Evolutionary conservation across 35 echinoderm and acorn worm genomes (phyloP).

Genomic region (Heliocidaris tuberculata): DNA sequence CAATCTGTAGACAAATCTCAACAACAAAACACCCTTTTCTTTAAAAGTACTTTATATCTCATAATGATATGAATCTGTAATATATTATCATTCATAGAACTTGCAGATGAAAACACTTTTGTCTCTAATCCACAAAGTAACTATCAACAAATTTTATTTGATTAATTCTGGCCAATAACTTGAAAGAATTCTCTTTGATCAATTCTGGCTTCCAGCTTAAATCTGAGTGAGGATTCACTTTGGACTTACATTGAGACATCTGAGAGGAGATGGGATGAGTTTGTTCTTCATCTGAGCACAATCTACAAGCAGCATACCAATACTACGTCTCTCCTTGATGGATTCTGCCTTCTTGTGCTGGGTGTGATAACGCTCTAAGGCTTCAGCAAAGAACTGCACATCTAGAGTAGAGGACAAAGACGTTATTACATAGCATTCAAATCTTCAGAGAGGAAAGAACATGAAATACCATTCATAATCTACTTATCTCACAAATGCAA

Average conservation of each 20-base stretch:
- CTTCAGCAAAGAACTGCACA: slow-evolving; percentile 91
- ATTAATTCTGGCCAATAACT: background rate
- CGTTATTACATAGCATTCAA: background rate
- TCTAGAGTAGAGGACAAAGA: slow-evolving; percentile 54
- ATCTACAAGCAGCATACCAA: slow-evolving; percentile 95
- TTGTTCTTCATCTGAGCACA: slow-evolving; percentile 89
- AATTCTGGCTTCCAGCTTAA: background rate
- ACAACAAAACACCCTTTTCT: too few relatives aligned
- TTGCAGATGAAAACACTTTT: too few relatives aligned
- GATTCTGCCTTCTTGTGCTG: slow-evolving; percentile 82
- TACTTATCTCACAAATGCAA: background rate
- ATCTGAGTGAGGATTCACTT: background rate
- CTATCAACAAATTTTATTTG: too few relatives aligned
- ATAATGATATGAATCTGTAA: too few relatives aligned
- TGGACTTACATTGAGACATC: slow-evolving; percentile 83
- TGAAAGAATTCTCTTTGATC: background rate
- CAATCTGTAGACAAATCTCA: too few relatives aligned
- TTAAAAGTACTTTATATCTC: too few relatives aligned
- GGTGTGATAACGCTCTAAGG: slow-evolving; percentile 83
- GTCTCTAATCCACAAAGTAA: too few relatives aligned
- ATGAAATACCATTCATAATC: background rate
- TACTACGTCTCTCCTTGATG: slow-evolving; percentile 71
- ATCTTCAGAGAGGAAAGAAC: background rate
- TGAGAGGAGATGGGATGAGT: slow-evolving; percentile 94
- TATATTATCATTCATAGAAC: too few relatives aligned